Base-by-base conservation (phyloP, 2,797 vertebrate genomes). In the Mormyrus hasselquistii region DNA sequence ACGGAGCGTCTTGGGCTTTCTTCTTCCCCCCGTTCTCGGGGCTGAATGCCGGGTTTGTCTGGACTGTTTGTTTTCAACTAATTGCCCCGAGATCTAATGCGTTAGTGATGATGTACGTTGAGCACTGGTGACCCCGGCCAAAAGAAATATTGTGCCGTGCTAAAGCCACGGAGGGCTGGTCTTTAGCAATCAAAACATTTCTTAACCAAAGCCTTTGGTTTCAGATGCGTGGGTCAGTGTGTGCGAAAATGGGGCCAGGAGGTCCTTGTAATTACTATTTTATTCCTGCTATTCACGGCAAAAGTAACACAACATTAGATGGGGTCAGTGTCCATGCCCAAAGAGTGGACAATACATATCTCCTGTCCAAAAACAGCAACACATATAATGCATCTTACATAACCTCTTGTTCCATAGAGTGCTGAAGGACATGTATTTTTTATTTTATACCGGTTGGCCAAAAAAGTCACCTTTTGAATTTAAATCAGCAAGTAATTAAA, bases 61-160 rank as follows among this genome's bases (percentile, higher is more conserved):
- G 95, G 94, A 96, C 97, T 98, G 97, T 98, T 98, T 98, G 97
- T 97, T 98, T 98, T 97, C 97, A 92, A 94, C 97, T 99, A 98
- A 99, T 98, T 99, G 98, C 96, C 96, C 97, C 94, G 95, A 97
- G 96, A 97, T 97, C 97, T 99, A 99, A 99, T 99, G 99, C 98
- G 97, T 97, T 97, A 96, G 98, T 99, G 98, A 99, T 99, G 98
- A 99, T 97, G 97, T 98, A 97, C 91, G 93, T 93, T 93, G 93
- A 96, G 95, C 96, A 95, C 96, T 94, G 93, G 89, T 97, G 97
- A 98, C 97, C 97, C 93, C 95, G 95, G 97, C 96, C 97, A 96
- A 96, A 96, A 97, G 96, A 97, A 97, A 97, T 98, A 97, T 96
- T 97, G 95, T 95, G 96, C 96, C 91, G 44, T 94, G 94, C 95